Evolutionary conservation across 2,888 invertebrate species (phyloP).

Genomic region (Cantharis flavilabris): DNA sequence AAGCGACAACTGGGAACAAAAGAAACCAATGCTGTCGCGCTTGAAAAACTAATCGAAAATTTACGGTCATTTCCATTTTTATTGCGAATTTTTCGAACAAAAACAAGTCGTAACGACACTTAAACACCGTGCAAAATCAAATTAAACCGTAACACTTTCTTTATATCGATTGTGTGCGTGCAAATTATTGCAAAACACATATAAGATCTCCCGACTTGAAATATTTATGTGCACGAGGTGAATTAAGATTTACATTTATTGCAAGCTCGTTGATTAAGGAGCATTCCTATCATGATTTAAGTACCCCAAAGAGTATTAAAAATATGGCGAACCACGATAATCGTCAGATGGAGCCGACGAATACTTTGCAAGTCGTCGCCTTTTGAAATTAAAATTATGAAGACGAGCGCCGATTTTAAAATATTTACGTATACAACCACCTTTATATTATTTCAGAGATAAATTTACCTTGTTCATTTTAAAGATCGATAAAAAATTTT

Average conservation of each 20-base stretch:
- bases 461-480: not conserved
- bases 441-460: not conserved
- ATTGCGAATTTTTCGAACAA: not conserved
- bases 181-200: constrained; percentile 4
- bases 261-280: constrained; percentile 24
- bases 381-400: not conserved
- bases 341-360: constrained; percentile 5
- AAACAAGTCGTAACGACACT: not conserved
- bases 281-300: constrained; percentile 17
- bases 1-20: not conserved
- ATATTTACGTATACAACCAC: not conserved
- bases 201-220: not conserved
- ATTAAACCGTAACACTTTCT: not conserved
- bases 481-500: not conserved
- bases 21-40: not conserved
- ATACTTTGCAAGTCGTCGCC: constrained; percentile 1
- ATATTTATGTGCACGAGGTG: constrained; percentile 15
- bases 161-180: not conserved
- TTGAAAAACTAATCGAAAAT: not conserved
- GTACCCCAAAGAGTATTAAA: constrained; percentile 9
- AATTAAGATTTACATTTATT: constrained; percentile 30
- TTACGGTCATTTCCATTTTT: not conserved
- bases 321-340: constrained; percentile 5
- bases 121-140: not conserved
- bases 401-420: not conserved